Base-by-base conservation (phyloP, 1,140 invertebrate genomes). In the Apolygus lucorum region DNA sequence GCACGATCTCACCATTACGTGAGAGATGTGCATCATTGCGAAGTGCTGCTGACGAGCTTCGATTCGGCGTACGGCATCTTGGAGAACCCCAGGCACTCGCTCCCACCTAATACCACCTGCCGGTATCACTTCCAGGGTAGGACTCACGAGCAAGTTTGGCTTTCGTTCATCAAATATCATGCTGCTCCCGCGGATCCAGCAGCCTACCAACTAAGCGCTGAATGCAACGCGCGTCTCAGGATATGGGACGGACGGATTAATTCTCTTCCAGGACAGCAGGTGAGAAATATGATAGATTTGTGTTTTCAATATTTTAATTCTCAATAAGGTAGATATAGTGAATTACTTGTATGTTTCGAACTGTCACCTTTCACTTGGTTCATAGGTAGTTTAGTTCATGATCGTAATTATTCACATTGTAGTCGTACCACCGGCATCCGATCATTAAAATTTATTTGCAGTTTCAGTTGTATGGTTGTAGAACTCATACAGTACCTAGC, bases 101-200 rank as follows among this genome's bases (percentile, higher is more conserved):
- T 82, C 14, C 81, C 81, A 8, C 77, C 78, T 21, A 81, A 82
- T 73, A 81, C 81, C 8, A 81, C 80, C 14, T 83, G 82, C 72
- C 80, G 82, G 22, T 86, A 85, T 74, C 71, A 72, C 29, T 69
- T 71, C 70, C 82, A 86, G 78, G 90, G 89, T 17, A 85, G 86
- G 54, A 79, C 84, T 17, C 85, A 87, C 70, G 89, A 92, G 78
- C 87, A 89, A 63, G 88, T 93, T 21, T 93, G 90, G 90, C 83
- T 92, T 69, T 89, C 89, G 1, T 92, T 93, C 74, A 85, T 91
- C 75, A 91, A 91, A 77, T 92, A 90, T 75, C 87, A 90, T 77
- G 86, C 88, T 1, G 84, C 86, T 2, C 84, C 81, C 25, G 82
- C 83, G 0, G 88, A 89, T 73, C 79, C 82, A 0, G 82, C 84